A percentile compares a stretch with the other conserved stretches of the same genome.
These are phyloP conservation scores for Macaria notata DNA, from an alignment of 2,888 invertebrate genomes.

Conservation along the genomic window DNA sequence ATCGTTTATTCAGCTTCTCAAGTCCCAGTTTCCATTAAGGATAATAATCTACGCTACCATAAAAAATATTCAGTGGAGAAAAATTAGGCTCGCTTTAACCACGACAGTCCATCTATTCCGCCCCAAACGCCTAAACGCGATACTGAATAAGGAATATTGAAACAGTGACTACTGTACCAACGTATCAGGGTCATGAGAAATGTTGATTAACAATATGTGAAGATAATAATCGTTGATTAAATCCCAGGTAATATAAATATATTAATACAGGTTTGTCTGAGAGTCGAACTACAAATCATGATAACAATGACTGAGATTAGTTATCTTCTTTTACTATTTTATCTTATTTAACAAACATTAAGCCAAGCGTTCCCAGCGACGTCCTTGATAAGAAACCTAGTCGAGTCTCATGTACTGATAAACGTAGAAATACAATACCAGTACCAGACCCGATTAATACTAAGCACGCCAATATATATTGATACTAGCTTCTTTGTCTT, in stretches of 20 bases:
- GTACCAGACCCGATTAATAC: conserved; percentile 77
- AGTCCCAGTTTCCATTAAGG: conserved; percentile 31
- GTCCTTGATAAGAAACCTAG: neutral
- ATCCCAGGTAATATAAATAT: too few relatives aligned
- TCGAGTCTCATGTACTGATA: conserved; percentile 13
- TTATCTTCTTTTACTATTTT: too few relatives aligned
- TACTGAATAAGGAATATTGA: conserved; percentile 35
- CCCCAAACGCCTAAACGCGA: conserved; percentile 57
- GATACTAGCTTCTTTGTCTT: conserved; percentile 78
- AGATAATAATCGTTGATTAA: too few relatives aligned
- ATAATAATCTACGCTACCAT: conserved; percentile 30
- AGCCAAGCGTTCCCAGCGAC: too few relatives aligned
- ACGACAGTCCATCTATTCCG: conserved; percentile 73
- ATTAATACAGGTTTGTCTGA: too few relatives aligned
- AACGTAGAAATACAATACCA: conserved; percentile 28
- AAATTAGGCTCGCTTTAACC: conserved; percentile 68
- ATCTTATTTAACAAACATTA: too few relatives aligned
- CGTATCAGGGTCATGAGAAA: too few relatives aligned
- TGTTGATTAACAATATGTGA: too few relatives aligned
- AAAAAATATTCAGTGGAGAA: conserved; percentile 65
- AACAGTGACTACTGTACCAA: conserved; percentile 10
- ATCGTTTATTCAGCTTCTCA: conserved; percentile 24
- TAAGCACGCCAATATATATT: conserved; percentile 81
- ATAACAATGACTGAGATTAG: too few relatives aligned
- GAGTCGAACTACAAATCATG: too few relatives aligned